Evolutionary conservation across 2,888 invertebrate genomes (phyloP).

Genomic region (Diaphora mendica): DNA sequence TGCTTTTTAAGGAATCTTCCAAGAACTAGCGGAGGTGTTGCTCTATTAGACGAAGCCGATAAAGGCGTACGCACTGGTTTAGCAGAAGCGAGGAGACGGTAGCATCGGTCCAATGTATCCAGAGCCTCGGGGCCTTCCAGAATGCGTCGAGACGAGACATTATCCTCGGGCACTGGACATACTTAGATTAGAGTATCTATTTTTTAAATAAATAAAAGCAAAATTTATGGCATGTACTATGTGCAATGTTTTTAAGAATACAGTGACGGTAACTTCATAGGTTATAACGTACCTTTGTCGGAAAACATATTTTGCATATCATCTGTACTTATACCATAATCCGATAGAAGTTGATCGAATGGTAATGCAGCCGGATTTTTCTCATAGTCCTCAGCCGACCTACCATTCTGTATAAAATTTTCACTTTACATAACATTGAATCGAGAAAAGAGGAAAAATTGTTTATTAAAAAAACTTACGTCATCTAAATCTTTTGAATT

Average conservation of each 20-base stretch:
- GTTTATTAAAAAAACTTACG: slow-evolving; percentile 81
- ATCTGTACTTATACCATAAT: slow-evolving; percentile 90
- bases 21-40: slow-evolving; percentile 86
- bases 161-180: slow-evolving; percentile 90
- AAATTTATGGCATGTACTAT: background rate
- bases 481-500: slow-evolving; percentile 94
- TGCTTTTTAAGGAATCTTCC: slow-evolving; percentile 91
- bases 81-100: slow-evolving; percentile 89
- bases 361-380: slow-evolving; percentile 89
- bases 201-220: slow-evolving; percentile 26
- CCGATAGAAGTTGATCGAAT: slow-evolving; percentile 88
- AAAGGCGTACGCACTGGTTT: slow-evolving; percentile 85
- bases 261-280: slow-evolving; percentile 8
- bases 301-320: slow-evolving; percentile 89
- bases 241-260: background rate
- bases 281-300: slow-evolving; percentile 90
- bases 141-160: slow-evolving; percentile 90
- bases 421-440: background rate
- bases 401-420: slow-evolving; percentile 87
- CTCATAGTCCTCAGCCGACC: slow-evolving; percentile 92
- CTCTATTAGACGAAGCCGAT: slow-evolving; percentile 86
- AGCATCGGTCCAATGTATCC: slow-evolving; percentile 92
- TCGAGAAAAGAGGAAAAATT: background rate
- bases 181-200: slow-evolving; percentile 41
- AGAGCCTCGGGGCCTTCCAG: slow-evolving; percentile 90